Conservation (phyloP, 2,113 vertebrate genomes). For the Megaceryle torquata region DNA sequence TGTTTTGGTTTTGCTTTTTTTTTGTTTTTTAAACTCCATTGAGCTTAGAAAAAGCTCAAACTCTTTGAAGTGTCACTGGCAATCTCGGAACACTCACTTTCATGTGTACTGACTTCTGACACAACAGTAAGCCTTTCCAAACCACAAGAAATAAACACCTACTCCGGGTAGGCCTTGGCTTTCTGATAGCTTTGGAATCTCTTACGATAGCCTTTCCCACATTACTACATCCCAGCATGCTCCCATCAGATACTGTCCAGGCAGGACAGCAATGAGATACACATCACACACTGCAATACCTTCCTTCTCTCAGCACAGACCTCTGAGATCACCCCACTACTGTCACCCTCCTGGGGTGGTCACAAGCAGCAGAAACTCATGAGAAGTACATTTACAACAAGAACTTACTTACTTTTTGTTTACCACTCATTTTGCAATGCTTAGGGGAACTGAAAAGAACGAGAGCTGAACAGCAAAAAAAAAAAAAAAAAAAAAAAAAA, state of each 20-base stretch:
- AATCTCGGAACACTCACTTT: background rate
- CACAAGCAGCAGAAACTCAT: background rate
- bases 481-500: background rate
- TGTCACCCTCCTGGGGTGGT: background rate
- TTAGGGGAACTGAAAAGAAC: background rate
- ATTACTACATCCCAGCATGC: background rate
- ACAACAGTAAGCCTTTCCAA: background rate
- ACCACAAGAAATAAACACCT: background rate
- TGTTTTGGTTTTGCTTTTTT: background rate
- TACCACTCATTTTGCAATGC: background rate
- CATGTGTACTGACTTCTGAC: background rate
- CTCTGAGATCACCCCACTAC: accelerated
- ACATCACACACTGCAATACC: background rate
- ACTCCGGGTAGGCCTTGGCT: background rate
- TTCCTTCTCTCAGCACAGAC: background rate
- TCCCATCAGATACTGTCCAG: background rate
- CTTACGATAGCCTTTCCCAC: background rate
- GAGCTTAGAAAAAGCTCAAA: background rate
- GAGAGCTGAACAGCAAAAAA: background rate
- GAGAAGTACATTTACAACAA: background rate
- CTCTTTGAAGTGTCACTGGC: background rate
- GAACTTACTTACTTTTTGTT: background rate
- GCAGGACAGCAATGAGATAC: background rate
- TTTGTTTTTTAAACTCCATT: background rate
- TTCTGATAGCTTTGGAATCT: background rate